Evolutionary conservation across 2,888 invertebrate species (phyloP).

Genomic region (Chrysodeixis includens): DNA sequence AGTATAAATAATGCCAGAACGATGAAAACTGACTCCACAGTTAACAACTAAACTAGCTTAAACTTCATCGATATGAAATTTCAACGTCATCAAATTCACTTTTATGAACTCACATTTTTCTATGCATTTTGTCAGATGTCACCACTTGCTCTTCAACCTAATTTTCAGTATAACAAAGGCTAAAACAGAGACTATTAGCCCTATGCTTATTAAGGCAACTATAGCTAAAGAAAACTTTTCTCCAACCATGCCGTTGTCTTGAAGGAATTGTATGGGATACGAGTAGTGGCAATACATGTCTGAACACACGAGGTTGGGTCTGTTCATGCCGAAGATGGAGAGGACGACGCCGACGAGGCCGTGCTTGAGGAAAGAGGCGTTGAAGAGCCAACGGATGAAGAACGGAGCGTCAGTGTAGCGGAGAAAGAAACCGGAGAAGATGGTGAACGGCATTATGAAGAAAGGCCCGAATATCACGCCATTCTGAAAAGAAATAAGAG

Average conservation of each 20-base stretch:
- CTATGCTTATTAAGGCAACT: conserved; percentile 90
- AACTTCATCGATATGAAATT: conserved; percentile 23
- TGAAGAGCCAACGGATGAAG: conserved; percentile 95
- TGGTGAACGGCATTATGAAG: conserved; percentile 95
- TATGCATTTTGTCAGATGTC: conserved; percentile 32
- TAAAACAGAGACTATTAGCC: conserved; percentile 89
- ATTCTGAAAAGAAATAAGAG: conserved; percentile 87
- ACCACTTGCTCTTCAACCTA: conserved; percentile 89
- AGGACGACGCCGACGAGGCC: conserved; percentile 95
- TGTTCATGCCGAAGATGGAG: conserved; percentile 94
- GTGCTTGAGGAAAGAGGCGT: conserved; percentile 96
- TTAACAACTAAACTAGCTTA: conserved; percentile 33
- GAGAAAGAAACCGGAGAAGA: conserved; percentile 98
- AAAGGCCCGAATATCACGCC: conserved; percentile 97
- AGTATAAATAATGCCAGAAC: conserved; percentile 25
- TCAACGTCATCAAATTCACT: conserved; percentile 19
- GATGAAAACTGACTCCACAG: neutral
- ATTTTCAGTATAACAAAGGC: conserved; percentile 92
- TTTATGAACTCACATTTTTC: conserved; percentile 16
- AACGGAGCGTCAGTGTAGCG: conserved; percentile 94
- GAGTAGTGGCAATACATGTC: conserved; percentile 93
- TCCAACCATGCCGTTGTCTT: conserved; percentile 91
- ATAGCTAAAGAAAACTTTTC: conserved; percentile 92
- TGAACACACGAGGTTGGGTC: conserved; percentile 93
- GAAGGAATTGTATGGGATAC: conserved; percentile 92